Conservation (phyloP, 2,113 vertebrate species). For the Capra hircus region DNA sequence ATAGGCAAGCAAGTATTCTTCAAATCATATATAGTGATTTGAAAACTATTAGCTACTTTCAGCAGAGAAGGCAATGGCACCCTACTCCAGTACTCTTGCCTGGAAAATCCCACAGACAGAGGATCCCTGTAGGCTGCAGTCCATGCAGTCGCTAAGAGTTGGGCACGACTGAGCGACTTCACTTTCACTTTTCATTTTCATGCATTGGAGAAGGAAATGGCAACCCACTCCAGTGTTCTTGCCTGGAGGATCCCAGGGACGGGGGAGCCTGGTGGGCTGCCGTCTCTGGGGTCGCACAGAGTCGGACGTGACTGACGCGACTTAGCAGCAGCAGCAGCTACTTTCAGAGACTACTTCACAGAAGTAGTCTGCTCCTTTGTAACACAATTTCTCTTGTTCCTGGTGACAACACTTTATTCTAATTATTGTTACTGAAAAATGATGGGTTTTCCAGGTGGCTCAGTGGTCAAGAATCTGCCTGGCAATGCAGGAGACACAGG, state of each 20-base stretch:
- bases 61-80: neutral
- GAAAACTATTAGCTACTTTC: neutral
- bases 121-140: too few relatives aligned
- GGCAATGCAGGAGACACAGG: neutral
- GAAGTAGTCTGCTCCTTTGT: neutral
- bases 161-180: too few relatives aligned
- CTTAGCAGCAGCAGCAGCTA: neutral
- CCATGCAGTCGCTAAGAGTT: rapidly evolving
- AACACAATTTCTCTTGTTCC: neutral
- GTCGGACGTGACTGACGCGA: rapidly evolving
- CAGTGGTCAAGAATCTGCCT: neutral
- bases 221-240: too few relatives aligned
- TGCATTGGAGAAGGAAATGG: too few relatives aligned
- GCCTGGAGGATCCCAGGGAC: too few relatives aligned
- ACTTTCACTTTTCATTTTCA: too few relatives aligned
- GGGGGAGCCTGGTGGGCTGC: too few relatives aligned
- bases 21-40: neutral
- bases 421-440: neutral
- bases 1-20: neutral
- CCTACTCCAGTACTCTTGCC: too few relatives aligned
- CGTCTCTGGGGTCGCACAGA: rapidly evolving
- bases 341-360: neutral
- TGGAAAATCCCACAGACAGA: too few relatives aligned
- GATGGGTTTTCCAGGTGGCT: neutral
- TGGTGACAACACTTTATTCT: neutral